Conservation (phyloP, 2,888 invertebrate species). For the Leptinotarsa juncta region DNA sequence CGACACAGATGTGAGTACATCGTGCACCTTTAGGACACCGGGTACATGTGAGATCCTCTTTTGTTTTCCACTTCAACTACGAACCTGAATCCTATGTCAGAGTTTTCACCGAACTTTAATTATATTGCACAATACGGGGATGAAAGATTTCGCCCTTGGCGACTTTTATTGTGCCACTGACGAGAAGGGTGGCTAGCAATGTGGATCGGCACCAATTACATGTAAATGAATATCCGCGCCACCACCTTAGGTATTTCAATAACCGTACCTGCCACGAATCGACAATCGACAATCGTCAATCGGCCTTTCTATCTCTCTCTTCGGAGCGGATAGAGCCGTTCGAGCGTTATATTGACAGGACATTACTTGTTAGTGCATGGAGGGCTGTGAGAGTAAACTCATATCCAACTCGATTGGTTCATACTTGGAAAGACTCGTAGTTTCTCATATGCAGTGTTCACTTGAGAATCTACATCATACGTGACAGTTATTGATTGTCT, state of each 20-base stretch:
- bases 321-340: neutral
- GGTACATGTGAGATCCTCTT: too few species aligned
- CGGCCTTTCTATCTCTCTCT: slow-evolving; percentile 32
- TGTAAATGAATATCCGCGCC: slow-evolving; percentile 60
- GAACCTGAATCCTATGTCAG: neutral
- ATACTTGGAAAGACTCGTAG: neutral
- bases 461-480: neutral
- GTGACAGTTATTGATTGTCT: neutral
- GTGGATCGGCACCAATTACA: slow-evolving; percentile 57
- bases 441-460: neutral
- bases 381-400: neutral
- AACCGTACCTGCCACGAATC: slow-evolving; percentile 59
- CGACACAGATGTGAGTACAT: too few species aligned
- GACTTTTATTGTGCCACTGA: slow-evolving; percentile 15
- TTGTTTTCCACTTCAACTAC: neutral
- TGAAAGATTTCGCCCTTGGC: slow-evolving; percentile 26
- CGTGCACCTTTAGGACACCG: too few species aligned
- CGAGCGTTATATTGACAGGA: slow-evolving; percentile 24
- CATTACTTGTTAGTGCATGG: slow-evolving; percentile 22
- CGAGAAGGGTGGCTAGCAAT: slow-evolving; percentile 36
- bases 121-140: slow-evolving; percentile 22
- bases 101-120: slow-evolving; percentile 19
- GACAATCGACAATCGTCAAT: slow-evolving; percentile 53
- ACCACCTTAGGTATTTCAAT: slow-evolving; percentile 60
- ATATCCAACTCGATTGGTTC: neutral